Base-by-base conservation (phyloP, 2,888 invertebrate species). In the Biston stratarius region DNA sequence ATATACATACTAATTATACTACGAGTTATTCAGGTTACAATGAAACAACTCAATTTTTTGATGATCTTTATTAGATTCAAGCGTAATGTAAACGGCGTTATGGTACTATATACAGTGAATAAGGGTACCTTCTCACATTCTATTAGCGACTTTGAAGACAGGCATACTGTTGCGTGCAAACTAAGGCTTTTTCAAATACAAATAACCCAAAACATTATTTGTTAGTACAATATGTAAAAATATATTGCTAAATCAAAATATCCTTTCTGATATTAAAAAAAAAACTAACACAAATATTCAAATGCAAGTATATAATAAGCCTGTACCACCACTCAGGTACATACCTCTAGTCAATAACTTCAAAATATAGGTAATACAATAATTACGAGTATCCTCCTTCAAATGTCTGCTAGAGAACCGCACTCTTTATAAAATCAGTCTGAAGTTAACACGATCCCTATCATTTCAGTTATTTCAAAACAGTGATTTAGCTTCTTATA, bases 41-140 rank as follows among this genome's bases (percentile, higher is more conserved):
- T 59, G 34, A 64, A 64, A 59, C n/a, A 44, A 38, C 59, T 42
- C 55, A 36, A 11, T 24, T 72, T 75, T 74, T 77, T 80, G 72
- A 77, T 76, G 72, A 78, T 77, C 74, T 83, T 83, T 84, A 82
- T 81, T 82, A 76, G 78, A 80, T 77, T 76, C 77, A 81, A 82
- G 81, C 82, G 76, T 79, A 78, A 76, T 75, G 71, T 76, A 77
- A 77, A 76, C 77, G 79, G 80, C 81, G 80, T 65, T 67, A 73
- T 77, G 74, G 71, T 75, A 72, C 73, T 74, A 75, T 69, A 64
- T 62, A 74, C 67, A 59, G 67, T 72, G 76, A 77, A 77, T 76
- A 59, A 53, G 55, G 65, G 55, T 63, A 64, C 52, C 49, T 36
- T 61, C 48, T 40, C 24, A 45, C 42, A n/a, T 55, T 63, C 61